These are phyloP conservation scores for Bombyx mori DNA, from an alignment of 1,140 invertebrate species.

Conservation along the genomic window ASM3026992v2 NC_085134.1:5397001-5397500, in stretches of 20 bases:
- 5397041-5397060: constrained; percentile 14
- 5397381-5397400: no score
- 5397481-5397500: neutral
- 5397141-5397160: constrained; percentile 87
- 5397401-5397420: no score
- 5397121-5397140: constrained; percentile 93
- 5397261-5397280: constrained; percentile 79
- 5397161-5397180: constrained; percentile 90
- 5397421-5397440: no score
- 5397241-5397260: constrained; percentile 86
- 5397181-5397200: constrained; percentile 90
- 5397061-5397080: constrained; percentile 81
- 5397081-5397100: constrained; percentile 89
- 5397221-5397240: constrained; percentile 91
- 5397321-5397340: no score
- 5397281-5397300: no score
- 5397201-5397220: constrained; percentile 91
- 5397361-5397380: no score
- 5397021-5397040: no score
- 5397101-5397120: constrained; percentile 86
- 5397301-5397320: no score
- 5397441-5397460: no score
- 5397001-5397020: no score
- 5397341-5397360: no score
- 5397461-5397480: neutral